A percentile compares a stretch with the other conserved stretches of the same genome.
These are phyloP conservation scores for Autographa pulchrina DNA, from an alignment of 2,888 invertebrate species.

Conservation along the genomic window DNA sequence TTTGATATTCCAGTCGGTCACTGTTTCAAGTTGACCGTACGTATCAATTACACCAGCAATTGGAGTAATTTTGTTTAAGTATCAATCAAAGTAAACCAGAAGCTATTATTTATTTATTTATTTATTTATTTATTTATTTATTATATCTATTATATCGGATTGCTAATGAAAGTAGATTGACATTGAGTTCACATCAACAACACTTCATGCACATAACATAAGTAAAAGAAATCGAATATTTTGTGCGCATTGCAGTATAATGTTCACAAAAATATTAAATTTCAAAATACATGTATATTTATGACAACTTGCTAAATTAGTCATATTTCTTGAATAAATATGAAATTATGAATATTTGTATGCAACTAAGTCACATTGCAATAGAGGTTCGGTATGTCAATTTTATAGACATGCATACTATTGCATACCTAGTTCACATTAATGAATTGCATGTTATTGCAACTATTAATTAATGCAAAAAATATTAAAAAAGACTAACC, in stretches of 20 bases:
- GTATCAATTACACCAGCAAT: slow-evolving; percentile 15
- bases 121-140: too few species aligned
- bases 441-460: background rate
- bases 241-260: background rate
- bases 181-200: slow-evolving; percentile 35
- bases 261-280: background rate
- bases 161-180: slow-evolving; percentile 37
- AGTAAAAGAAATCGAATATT: too few species aligned
- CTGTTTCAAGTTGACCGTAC: background rate
- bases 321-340: background rate
- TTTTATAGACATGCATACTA: background rate
- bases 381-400: background rate
- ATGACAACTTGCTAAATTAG: background rate
- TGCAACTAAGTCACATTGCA: background rate
- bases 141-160: slow-evolving; percentile 13
- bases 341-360: background rate
- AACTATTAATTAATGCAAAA: too few species aligned
- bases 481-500: too few species aligned
- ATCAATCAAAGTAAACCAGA: slow-evolving; percentile 17
- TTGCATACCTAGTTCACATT: background rate
- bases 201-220: slow-evolving; percentile 17
- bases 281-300: slow-evolving; percentile 6
- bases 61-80: slow-evolving; percentile 10
- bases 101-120: too few species aligned
- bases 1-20: background rate